phyloP scores from a whole-genome alignment of 2,113 vertebrate species.

The Notiomystis cincta region DNA sequence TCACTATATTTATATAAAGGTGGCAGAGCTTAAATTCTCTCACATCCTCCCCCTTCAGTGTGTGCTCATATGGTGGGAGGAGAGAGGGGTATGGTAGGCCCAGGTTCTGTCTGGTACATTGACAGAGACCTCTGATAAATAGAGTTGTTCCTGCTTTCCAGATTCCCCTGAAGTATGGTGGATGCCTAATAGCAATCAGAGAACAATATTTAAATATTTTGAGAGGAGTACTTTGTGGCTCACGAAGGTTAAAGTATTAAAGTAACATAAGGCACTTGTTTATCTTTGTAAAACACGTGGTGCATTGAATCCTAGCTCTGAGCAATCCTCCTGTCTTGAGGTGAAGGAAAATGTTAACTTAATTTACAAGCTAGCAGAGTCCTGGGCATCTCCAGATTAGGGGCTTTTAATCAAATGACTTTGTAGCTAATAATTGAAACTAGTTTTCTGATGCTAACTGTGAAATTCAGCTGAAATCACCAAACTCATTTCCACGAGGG shows the following conservation, averaged over 20 bases:
- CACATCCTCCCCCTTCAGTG: background rate
- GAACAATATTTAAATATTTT: conserved; percentile 29
- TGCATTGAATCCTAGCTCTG: conserved; percentile 32
- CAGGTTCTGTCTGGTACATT: background rate
- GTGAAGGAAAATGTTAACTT: conserved; percentile 54
- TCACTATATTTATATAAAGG: background rate
- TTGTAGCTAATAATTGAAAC: conserved; percentile 51
- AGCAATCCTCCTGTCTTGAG: conserved; percentile 49
- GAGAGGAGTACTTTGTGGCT: background rate
- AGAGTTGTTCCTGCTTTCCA: background rate
- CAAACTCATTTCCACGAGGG: conserved; percentile 9
- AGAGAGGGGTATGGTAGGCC: background rate
- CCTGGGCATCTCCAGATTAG: conserved; percentile 41
- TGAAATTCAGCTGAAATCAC: conserved; percentile 51
- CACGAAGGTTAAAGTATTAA: conserved; percentile 3
- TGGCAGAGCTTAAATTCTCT: background rate
- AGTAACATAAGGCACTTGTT: conserved; percentile 27
- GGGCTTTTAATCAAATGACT: conserved; percentile 55
- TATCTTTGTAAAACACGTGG: conserved; percentile 35
- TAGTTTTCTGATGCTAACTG: conserved; percentile 37
- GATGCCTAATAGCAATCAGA: background rate
- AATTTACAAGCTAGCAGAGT: conserved; percentile 46
- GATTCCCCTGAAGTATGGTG: background rate
- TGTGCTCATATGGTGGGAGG: background rate
- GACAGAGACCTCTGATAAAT: background rate